Evolutionary conservation across 2,113 vertebrate genomes (phyloP).

Genomic region (Eudyptes chrysolophus): DNA sequence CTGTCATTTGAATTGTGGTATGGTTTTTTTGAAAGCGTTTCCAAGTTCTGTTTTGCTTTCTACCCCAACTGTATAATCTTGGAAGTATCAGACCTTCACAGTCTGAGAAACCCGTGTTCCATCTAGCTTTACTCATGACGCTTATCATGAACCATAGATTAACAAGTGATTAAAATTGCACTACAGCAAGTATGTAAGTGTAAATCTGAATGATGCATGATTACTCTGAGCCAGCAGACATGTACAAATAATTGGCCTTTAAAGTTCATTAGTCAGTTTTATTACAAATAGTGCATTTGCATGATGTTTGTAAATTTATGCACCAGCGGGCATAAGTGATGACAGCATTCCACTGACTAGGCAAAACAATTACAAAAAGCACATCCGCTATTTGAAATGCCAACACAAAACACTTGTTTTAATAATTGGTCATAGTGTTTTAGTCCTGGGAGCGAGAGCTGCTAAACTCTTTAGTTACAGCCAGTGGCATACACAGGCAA

Average conservation of each 20-base stretch:
- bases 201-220: constrained; percentile 71
- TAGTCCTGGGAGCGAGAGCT: neutral
- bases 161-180: constrained; percentile 74
- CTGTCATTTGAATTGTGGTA: neutral
- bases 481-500: neutral
- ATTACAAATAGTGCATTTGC: constrained; percentile 79
- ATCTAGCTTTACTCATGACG: neutral
- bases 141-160: constrained; percentile 66
- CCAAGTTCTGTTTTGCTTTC: neutral
- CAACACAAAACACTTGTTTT: constrained; percentile 44
- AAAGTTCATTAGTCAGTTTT: constrained; percentile 83
- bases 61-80: neutral
- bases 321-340: constrained; percentile 40
- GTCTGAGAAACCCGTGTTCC: neutral
- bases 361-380: constrained; percentile 58
- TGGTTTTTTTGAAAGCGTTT: neutral
- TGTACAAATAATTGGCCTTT: constrained; percentile 80
- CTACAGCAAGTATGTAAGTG: constrained; percentile 57
- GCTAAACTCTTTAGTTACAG: constrained; percentile 10
- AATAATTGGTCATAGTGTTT: constrained; percentile 46
- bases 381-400: constrained; percentile 23
- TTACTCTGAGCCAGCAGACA: constrained; percentile 66
- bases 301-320: constrained; percentile 81
- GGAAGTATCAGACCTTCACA: neutral
- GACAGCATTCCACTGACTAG: constrained; percentile 56